These are phyloP conservation scores for Stenichneumon culpator DNA, from an alignment of 2,888 invertebrate genomes.

Conservation along the genomic window DNA sequence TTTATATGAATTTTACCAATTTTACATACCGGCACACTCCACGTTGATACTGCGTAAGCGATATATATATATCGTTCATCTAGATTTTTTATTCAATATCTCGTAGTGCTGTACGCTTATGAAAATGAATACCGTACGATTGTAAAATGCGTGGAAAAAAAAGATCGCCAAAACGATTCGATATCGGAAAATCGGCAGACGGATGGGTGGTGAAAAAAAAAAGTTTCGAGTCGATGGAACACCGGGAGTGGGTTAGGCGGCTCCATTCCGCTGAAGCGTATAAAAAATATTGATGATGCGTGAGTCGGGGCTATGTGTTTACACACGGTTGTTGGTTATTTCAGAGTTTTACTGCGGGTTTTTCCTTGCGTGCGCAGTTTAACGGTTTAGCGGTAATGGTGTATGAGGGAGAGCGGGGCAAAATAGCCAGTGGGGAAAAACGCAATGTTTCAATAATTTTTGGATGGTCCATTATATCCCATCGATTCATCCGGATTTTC, in stretches of 20 bases:
- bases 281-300: constrained; percentile 30
- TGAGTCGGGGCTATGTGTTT: background rate
- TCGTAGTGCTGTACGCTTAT: background rate
- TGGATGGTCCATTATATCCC: too few relatives aligned
- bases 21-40: constrained; percentile 3
- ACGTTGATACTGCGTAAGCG: background rate
- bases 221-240: constrained; percentile 8
- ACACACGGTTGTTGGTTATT: constrained; percentile 18
- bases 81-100: constrained; percentile 1
- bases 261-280: background rate
- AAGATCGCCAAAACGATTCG: constrained; percentile 27
- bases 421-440: too few relatives aligned
- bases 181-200: constrained; percentile 25
- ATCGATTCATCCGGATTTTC: too few relatives aligned
- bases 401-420: too few relatives aligned
- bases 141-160: background rate
- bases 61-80: background rate
- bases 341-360: background rate
- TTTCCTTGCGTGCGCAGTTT: background rate
- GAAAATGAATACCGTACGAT: constrained; percentile 18
- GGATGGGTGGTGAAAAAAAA: background rate
- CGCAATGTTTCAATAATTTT: too few relatives aligned
- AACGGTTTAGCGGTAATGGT: background rate
- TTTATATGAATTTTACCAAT: constrained; percentile 41
- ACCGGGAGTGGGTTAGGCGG: background rate